Evolutionary conservation across 2,888 invertebrate species (phyloP).

Genomic region (Eretmocerus hayati): DNA sequence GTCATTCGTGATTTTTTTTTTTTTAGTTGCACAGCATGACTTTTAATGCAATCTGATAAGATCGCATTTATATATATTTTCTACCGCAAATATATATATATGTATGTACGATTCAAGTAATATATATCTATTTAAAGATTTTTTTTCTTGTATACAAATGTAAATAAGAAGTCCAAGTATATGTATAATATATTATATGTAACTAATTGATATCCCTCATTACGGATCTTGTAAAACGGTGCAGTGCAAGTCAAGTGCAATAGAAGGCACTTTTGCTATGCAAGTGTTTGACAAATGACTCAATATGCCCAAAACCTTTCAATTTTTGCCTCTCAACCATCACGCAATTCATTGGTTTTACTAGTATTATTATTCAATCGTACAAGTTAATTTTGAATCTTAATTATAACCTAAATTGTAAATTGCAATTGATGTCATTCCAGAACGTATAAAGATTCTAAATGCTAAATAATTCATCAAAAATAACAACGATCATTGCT

Average conservation of each 20-base stretch:
- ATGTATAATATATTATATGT: constrained; percentile 19
- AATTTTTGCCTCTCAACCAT: constrained; percentile 21
- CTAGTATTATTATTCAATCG: no score
- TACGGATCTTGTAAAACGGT: constrained; percentile 23
- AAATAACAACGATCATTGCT: constrained; percentile 15
- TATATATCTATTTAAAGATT: constrained; percentile 12
- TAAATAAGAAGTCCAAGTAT: constrained; percentile 26
- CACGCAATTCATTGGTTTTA: constrained; percentile 10
- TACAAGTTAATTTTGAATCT: no score
- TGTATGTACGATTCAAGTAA: constrained; percentile 2
- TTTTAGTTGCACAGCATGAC: constrained; percentile 42
- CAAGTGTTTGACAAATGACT: constrained; percentile 27
- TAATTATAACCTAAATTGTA: constrained; percentile 1
- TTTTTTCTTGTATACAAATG: constrained; percentile 21
- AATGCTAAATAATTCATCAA: constrained; percentile 3
- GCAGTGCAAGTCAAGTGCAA: constrained; percentile 43
- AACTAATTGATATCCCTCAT: constrained; percentile 18
- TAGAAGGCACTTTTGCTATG: constrained; percentile 46
- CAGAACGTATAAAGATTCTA: constrained; percentile 14
- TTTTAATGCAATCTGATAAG: constrained; percentile 39
- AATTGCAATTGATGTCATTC: constrained; percentile 17
- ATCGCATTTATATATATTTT: constrained; percentile 23
- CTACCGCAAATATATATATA: constrained; percentile 22
- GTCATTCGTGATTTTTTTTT: constrained; percentile 28
- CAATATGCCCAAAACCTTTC: constrained; percentile 27